A percentile compares a stretch with the other conserved stretches of the same genome.
phyloP scores from a whole-genome alignment of 2,888 invertebrate genomes.

The Chelonus formosanus region DNA sequence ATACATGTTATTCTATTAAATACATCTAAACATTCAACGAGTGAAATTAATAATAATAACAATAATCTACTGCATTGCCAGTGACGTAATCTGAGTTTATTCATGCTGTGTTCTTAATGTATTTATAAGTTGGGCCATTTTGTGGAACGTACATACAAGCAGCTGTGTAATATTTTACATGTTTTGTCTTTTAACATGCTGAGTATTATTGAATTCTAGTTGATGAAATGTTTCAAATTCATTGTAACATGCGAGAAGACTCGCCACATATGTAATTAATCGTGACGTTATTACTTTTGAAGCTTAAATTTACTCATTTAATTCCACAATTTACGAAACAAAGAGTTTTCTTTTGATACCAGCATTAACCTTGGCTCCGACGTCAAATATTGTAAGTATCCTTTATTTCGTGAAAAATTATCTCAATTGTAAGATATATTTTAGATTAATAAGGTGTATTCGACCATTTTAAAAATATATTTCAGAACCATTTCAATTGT shows the following conservation, averaged over 20 bases:
- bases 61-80: conserved; percentile 9
- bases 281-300: conserved; percentile 11
- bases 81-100: conserved; percentile 27
- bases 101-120: too few relatives aligned
- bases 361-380: conserved; percentile 61
- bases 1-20: too few relatives aligned
- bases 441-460: too few relatives aligned
- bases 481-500: too few relatives aligned
- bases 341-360: conserved; percentile 53
- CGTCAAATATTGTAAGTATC: conserved; percentile 44
- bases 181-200: conserved; percentile 53
- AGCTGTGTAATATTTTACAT: conserved; percentile 59
- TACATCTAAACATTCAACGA: too few relatives aligned
- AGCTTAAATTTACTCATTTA: conserved; percentile 33
- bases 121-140: conserved; percentile 55
- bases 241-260: conserved; percentile 41
- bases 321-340: conserved; percentile 49
- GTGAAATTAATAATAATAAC: too few relatives aligned
- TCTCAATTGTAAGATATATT: too few relatives aligned
- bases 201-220: conserved; percentile 47
- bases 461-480: too few relatives aligned
- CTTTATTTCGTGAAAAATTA: too few relatives aligned
- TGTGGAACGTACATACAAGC: conserved; percentile 58
- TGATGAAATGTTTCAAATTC: conserved; percentile 33
- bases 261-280: conserved; percentile 31